Conservation (phyloP, 2,113 vertebrate species). For the Actenoides lindsayi region DNA sequence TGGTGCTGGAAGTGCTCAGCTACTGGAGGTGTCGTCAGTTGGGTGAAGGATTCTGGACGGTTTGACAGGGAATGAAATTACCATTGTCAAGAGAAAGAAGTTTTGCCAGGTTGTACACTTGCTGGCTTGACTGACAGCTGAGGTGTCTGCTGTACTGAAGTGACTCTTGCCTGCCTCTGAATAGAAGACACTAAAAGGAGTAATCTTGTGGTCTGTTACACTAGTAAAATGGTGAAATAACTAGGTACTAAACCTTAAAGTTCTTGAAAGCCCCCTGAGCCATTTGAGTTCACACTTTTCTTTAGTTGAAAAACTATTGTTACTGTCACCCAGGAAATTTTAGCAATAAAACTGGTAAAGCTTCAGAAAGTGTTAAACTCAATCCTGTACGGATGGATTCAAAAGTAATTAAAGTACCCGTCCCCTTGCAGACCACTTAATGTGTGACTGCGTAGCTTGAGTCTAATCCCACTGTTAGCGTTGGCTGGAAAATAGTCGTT, state of each 20-base stretch:
- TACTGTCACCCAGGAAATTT: rapidly evolving
- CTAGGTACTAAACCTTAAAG: neutral
- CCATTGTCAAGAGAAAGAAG: neutral
- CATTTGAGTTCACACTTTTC: rapidly evolving
- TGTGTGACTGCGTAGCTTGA: neutral
- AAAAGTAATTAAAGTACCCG: rapidly evolving
- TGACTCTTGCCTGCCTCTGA: neutral
- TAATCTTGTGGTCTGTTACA: neutral
- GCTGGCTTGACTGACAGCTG: neutral
- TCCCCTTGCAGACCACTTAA: neutral
- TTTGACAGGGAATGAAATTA: neutral
- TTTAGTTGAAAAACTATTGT: neutral
- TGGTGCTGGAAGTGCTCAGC: neutral
- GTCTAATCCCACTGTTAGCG: neutral
- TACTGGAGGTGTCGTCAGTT: rapidly evolving
- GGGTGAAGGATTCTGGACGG: neutral
- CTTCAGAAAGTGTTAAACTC: neutral
- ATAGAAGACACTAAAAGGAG: neutral
- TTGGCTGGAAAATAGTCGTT: neutral
- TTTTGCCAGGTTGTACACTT: neutral
- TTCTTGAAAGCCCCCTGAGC: neutral
- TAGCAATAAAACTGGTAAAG: neutral
- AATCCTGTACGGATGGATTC: rapidly evolving
- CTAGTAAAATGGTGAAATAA: neutral
- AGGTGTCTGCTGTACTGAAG: neutral